These are phyloP conservation scores for Drosophila santomea DNA, from an alignment of 1,140 invertebrate species.

Conservation along the genomic window DNA sequence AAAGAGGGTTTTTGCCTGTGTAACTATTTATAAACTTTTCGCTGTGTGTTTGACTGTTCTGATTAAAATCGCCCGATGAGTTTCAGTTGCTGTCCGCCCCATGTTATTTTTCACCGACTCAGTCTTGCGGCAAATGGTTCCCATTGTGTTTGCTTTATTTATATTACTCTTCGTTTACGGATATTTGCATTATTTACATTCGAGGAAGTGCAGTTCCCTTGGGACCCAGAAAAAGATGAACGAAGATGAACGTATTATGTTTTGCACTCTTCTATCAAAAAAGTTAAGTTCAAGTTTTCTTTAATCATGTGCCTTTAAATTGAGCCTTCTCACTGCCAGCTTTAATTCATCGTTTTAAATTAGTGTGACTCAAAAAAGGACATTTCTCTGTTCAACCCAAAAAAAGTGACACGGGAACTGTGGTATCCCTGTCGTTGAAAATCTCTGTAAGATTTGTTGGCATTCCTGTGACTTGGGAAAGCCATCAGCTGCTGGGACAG, in stretches of 20 bases:
- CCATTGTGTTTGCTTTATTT: slow-evolving; percentile 64
- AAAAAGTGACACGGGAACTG: slow-evolving; percentile 4
- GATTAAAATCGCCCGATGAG: slow-evolving; percentile 74
- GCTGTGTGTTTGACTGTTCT: slow-evolving; percentile 38
- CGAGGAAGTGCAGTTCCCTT: slow-evolving; percentile 29
- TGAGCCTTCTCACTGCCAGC: slow-evolving; percentile 1
- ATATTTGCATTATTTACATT: slow-evolving; percentile 42
- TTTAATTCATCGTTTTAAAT: not conserved
- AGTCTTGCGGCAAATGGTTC: slow-evolving; percentile 60
- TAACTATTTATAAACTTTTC: slow-evolving; percentile 30
- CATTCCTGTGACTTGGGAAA: slow-evolving; percentile 38
- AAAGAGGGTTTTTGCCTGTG: slow-evolving; percentile 13
- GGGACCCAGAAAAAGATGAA: not conserved
- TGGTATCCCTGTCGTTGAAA: slow-evolving; percentile 31
- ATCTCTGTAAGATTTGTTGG: slow-evolving; percentile 18
- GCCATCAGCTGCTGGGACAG: slow-evolving; percentile 37
- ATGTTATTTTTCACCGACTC: slow-evolving; percentile 26
- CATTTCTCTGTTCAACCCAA: slow-evolving; percentile 1
- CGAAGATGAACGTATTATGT: not conserved
- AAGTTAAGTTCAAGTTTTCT: slow-evolving; percentile 13
- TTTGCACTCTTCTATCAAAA: slow-evolving; percentile 6
- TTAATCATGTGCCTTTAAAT: slow-evolving; percentile 1
- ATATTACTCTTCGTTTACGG: slow-evolving; percentile 59
- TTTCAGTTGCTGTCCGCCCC: slow-evolving; percentile 41
- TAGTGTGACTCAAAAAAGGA: not conserved